These are phyloP conservation scores for Pocillopora damicornis DNA, from an alignment of 64 coral and sea anemone species.

Conservation along the genomic window DNA sequence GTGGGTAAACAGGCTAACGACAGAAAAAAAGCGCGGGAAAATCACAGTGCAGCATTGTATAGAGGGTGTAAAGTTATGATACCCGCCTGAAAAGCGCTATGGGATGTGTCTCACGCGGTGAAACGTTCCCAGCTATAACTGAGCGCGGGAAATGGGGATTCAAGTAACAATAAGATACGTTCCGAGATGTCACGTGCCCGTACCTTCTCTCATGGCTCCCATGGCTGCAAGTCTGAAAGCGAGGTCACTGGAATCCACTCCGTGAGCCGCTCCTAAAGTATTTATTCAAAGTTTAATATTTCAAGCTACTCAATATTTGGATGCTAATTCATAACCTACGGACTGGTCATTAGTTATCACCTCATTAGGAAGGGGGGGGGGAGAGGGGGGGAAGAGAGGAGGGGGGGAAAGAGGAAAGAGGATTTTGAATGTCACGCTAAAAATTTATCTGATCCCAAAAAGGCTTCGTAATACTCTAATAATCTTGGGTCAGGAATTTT, in stretches of 20 bases:
- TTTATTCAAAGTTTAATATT: background rate
- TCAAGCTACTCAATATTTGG: background rate
- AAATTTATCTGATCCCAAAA: too few species aligned
- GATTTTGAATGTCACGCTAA: too few species aligned
- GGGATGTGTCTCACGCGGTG: background rate
- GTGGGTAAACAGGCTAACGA: background rate
- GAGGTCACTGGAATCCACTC: constrained; percentile 95
- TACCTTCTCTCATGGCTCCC: constrained; percentile 95
- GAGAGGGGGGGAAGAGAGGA: too few species aligned
- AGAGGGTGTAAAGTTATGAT: background rate
- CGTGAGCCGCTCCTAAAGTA: constrained; percentile 81
- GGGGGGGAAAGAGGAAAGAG: too few species aligned
- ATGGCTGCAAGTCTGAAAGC: constrained; percentile 93
- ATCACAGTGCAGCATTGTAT: background rate
- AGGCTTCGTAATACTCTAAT: too few species aligned
- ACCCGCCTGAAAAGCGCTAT: background rate
- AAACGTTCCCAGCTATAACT: background rate
- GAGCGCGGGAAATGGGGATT: too few species aligned
- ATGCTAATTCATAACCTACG: background rate
- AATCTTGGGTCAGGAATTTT: too few species aligned
- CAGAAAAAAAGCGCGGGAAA: background rate
- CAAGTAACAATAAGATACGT: too few species aligned
- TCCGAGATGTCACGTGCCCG: too few species aligned
- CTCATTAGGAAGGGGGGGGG: too few species aligned
- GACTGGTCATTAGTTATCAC: too few species aligned